Percentiles rank a stretch among this genome's conserved stretches.
Conservation (phyloP, 2,888 invertebrate genomes). For the Lasioglossum calceatum region DNA sequence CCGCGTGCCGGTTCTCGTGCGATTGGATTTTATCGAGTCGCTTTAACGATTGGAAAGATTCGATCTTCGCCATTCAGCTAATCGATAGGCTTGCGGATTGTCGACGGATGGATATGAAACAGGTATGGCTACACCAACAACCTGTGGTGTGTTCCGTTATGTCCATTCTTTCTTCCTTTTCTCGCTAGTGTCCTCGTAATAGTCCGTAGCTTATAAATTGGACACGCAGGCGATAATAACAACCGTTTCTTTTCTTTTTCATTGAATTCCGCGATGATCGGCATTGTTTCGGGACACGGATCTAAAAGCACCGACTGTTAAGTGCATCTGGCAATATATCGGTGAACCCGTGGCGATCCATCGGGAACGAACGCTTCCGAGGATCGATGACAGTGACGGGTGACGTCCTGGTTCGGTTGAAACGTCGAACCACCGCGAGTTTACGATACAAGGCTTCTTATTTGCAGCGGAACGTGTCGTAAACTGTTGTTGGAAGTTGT, state of each 20-base stretch:
- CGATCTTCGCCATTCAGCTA: slow-evolving; percentile 31
- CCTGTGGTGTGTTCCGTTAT: background rate
- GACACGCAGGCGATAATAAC: background rate
- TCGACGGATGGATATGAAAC: slow-evolving; percentile 19
- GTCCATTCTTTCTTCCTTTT: background rate
- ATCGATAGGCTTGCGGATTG: slow-evolving; percentile 29
- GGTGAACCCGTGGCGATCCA: background rate
- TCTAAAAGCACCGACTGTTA: background rate
- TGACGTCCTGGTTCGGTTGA: background rate
- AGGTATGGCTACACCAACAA: background rate
- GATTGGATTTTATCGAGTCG: slow-evolving; percentile 32
- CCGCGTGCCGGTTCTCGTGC: background rate
- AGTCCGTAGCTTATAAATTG: slow-evolving; percentile 25
- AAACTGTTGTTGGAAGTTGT: background rate
- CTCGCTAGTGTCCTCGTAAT: background rate
- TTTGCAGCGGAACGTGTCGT: background rate
- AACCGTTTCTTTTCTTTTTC: background rate
- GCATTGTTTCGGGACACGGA: background rate
- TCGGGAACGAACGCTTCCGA: background rate
- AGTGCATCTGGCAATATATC: background rate
- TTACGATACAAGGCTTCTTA: background rate
- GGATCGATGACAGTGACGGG: background rate
- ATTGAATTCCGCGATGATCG: background rate
- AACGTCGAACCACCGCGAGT: background rate
- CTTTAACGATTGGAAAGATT: slow-evolving; percentile 20